Conservation (phyloP, 2,888 invertebrate genomes). For the Mesorhabditis belari region DNA sequence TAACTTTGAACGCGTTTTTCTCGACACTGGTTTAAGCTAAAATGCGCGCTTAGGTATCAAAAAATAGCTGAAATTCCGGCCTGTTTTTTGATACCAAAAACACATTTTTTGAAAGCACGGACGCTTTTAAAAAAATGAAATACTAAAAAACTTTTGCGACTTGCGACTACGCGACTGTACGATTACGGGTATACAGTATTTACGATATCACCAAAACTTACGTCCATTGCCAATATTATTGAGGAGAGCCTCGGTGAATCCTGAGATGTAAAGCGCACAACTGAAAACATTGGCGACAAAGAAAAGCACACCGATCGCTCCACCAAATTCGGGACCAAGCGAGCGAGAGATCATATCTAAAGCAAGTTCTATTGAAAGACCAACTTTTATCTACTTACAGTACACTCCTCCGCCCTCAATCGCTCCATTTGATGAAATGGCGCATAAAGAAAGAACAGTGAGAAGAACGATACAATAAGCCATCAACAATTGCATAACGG, state of each 20-base stretch:
- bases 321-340: constrained; percentile 95
- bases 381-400: constrained; percentile 64
- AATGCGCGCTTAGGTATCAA: too few relatives aligned
- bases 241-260: constrained; percentile 84
- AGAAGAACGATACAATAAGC: constrained; percentile 90
- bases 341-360: constrained; percentile 98
- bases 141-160: too few relatives aligned
- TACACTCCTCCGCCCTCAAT: constrained; percentile 98
- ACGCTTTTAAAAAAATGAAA: too few relatives aligned
- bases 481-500: constrained; percentile 77
- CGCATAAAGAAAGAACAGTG: constrained; percentile 93
- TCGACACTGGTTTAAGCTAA: too few relatives aligned
- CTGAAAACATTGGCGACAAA: constrained; percentile 96
- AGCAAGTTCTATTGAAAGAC: constrained; percentile 4
- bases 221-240: constrained; percentile 61
- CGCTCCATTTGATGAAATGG: constrained; percentile 97
- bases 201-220: constrained; percentile 29
- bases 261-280: constrained; percentile 87
- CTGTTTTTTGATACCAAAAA: too few relatives aligned
- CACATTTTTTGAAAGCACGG: too few relatives aligned
- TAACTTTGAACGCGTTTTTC: too few relatives aligned
- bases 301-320: constrained; percentile 93
- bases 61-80: too few relatives aligned
- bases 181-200: too few relatives aligned
- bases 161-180: too few relatives aligned